phyloP scores from a whole-genome alignment of 2,797 vertebrate genomes.

The Alectoris magna region DNA sequence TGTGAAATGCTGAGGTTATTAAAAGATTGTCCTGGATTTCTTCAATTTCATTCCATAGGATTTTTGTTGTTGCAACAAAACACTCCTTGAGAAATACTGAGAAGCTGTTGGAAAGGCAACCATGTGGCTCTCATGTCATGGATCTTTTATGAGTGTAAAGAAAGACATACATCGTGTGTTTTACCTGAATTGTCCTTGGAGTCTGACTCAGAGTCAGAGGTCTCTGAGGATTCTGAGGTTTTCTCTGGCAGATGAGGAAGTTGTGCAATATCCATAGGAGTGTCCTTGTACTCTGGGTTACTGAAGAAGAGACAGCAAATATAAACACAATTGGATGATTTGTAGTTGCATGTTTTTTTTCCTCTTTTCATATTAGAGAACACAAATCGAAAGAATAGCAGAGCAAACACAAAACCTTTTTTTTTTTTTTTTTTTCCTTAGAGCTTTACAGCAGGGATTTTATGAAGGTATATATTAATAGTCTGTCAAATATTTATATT shows the following conservation, averaged over 20 bases:
- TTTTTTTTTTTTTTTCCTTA: not conserved
- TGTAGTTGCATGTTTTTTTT: slow-evolving; percentile 32
- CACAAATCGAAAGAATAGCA: slow-evolving; percentile 45
- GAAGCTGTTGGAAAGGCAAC: not conserved
- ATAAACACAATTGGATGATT: slow-evolving; percentile 29
- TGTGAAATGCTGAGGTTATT: not conserved
- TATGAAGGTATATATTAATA: slow-evolving; percentile 48
- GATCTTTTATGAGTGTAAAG: not conserved
- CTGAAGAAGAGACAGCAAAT: slow-evolving; percentile 77
- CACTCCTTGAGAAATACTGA: not conserved
- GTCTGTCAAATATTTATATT: slow-evolving; percentile 44
- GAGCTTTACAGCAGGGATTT: slow-evolving; percentile 40
- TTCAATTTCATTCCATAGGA: not conserved
- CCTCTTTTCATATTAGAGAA: slow-evolving; percentile 32
- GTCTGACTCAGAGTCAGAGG: slow-evolving; percentile 96
- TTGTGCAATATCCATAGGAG: slow-evolving; percentile 95
- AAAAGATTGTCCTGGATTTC: not conserved
- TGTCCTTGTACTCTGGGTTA: slow-evolving; percentile 95
- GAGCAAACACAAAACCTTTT: slow-evolving; percentile 23
- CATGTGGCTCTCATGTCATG: not conserved
- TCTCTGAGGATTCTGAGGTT: slow-evolving; percentile 95
- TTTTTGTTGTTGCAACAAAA: not conserved
- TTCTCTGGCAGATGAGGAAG: slow-evolving; percentile 96
- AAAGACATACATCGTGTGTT: not conserved
- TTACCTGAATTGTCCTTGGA: slow-evolving; percentile 99